A percentile compares a stretch with the other conserved stretches of the same genome.
These are phyloP conservation scores for Psophia crepitans DNA, from an alignment of 2,113 vertebrate species.

Conservation along the genomic window DNA sequence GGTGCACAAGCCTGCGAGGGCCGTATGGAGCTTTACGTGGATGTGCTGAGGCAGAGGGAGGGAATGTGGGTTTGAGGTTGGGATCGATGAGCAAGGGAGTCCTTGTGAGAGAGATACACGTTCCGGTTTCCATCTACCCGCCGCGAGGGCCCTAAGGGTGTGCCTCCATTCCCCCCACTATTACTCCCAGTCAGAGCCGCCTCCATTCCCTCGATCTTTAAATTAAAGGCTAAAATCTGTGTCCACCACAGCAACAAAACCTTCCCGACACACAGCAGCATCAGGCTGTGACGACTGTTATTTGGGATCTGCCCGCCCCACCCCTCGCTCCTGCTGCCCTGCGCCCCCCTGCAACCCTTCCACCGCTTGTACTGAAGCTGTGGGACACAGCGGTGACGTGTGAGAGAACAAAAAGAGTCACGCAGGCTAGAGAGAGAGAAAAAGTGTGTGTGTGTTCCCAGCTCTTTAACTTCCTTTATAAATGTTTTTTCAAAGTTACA, in stretches of 20 bases:
- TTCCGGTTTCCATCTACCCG: not conserved
- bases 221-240: not conserved
- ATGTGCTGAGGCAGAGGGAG: not conserved
- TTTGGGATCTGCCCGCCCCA: accelerated
- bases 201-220: not conserved
- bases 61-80: not conserved
- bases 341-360: not conserved
- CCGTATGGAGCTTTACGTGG: accelerated
- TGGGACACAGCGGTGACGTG: not conserved
- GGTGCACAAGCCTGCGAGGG: too few relatives aligned
- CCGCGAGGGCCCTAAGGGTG: not conserved
- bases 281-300: not conserved
- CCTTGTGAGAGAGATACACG: too few relatives aligned
- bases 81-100: not conserved
- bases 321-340: not conserved
- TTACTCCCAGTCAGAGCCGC: not conserved
- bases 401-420: not conserved
- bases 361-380: accelerated
- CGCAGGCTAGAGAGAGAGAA: not conserved
- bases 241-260: not conserved
- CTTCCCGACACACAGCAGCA: accelerated
- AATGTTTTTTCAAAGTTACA: not conserved
- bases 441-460: not conserved
- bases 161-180: accelerated
- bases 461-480: not conserved